These are phyloP conservation scores for Montipora cactus DNA, from an alignment of 64 coral and sea anemone genomes.

Conservation along the genomic window DNA sequence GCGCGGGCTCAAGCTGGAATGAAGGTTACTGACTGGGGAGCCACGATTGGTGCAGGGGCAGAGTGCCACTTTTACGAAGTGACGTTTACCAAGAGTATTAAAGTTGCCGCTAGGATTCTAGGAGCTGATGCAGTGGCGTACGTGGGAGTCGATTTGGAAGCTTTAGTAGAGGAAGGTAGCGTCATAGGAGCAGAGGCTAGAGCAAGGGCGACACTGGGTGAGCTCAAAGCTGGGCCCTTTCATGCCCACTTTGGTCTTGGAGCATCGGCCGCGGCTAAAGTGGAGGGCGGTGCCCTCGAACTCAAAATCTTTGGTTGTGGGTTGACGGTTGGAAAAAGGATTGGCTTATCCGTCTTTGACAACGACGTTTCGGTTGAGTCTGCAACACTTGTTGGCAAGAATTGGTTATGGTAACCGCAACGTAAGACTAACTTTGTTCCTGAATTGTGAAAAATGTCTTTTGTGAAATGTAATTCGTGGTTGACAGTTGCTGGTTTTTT, in stretches of 20 bases:
- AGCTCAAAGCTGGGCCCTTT: neutral
- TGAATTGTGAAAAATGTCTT: constrained; percentile 3
- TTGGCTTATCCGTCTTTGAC: constrained; percentile 2
- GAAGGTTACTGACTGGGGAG: neutral
- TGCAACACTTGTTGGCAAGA: neutral
- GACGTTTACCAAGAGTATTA: neutral
- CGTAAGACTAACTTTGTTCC: neutral
- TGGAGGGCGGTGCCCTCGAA: neutral
- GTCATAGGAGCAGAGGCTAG: neutral
- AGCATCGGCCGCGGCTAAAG: constrained; percentile 1
- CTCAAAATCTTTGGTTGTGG: neutral
- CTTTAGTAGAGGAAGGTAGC: neutral
- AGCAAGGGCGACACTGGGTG: neutral
- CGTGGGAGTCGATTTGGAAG: neutral
- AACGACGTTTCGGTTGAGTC: neutral
- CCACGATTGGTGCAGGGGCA: constrained; percentile 1
- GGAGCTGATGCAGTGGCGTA: neutral
- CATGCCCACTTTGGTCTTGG: constrained; percentile 1
- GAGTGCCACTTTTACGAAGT: neutral
- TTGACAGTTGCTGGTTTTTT: neutral
- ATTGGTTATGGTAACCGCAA: neutral
- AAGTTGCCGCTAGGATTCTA: neutral
- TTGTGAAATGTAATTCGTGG: neutral
- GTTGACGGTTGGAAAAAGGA: neutral
- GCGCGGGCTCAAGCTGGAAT: neutral